These are phyloP conservation scores for Deilephila porcellus DNA, from an alignment of 2,888 invertebrate genomes.

Conservation along the genomic window DNA sequence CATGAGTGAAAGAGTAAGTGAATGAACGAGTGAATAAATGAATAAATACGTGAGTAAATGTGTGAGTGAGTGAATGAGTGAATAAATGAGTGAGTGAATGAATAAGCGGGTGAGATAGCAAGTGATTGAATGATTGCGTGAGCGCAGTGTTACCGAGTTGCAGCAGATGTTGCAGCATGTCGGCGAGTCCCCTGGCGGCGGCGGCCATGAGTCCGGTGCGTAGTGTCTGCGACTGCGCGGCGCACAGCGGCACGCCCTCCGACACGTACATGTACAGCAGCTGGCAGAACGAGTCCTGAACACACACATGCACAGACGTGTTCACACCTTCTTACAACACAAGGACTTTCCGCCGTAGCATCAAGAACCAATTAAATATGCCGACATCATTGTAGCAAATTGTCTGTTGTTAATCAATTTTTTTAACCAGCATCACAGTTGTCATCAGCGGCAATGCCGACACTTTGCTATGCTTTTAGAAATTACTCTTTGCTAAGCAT, in stretches of 20 bases:
- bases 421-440: too few species aligned
- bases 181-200: constrained; percentile 88
- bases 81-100: neutral
- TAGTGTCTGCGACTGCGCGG: constrained; percentile 87
- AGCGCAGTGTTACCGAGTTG: constrained; percentile 81
- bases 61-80: neutral
- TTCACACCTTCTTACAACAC: neutral
- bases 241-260: constrained; percentile 90
- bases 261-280: constrained; percentile 91
- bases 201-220: constrained; percentile 92
- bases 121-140: neutral
- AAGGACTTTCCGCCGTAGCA: neutral
- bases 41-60: neutral
- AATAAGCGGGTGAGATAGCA: neutral
- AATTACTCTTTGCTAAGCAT: too few species aligned
- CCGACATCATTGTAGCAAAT: too few species aligned
- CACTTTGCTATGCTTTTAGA: too few species aligned
- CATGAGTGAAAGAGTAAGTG: neutral
- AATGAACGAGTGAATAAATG: neutral
- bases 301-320: neutral
- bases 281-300: constrained; percentile 88
- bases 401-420: too few species aligned
- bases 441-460: too few species aligned
- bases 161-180: constrained; percentile 88
- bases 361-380: neutral